Conservation (phyloP, 1,140 invertebrate genomes). For the Drosophila punjabiensis region DNA sequence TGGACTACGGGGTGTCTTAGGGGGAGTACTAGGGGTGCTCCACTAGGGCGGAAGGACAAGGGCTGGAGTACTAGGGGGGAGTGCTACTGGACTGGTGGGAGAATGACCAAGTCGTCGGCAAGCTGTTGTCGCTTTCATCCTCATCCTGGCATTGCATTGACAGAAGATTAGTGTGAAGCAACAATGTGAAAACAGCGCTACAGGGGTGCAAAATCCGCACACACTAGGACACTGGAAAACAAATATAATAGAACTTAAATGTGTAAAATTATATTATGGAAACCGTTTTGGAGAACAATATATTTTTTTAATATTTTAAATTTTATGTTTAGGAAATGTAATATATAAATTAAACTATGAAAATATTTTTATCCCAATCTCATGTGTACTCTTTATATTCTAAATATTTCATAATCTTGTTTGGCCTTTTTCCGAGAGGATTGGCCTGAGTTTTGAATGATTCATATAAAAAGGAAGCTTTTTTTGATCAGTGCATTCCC, state of each 20-base stretch:
- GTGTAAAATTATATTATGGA: too few species aligned
- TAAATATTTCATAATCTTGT: background rate
- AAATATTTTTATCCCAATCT: too few species aligned
- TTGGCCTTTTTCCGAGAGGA: background rate
- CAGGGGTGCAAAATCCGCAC: conserved; percentile 46
- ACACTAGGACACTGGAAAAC: conserved; percentile 12
- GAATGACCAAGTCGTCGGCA: conserved; percentile 58
- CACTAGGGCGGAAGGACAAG: background rate
- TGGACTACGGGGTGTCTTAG: background rate
- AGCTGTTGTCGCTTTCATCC: conserved; percentile 80
- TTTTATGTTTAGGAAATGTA: background rate
- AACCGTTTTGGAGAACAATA: background rate
- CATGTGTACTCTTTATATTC: too few species aligned
- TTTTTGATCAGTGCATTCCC: background rate
- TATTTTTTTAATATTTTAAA: background rate
- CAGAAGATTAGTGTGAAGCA: conserved; percentile 82
- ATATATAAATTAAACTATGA: background rate
- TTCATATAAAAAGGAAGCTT: too few species aligned
- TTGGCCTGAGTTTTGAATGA: too few species aligned
- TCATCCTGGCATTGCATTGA: conserved; percentile 75
- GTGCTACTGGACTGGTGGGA: conserved; percentile 24
- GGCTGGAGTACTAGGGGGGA: conserved; percentile 33
- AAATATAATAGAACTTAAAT: background rate
- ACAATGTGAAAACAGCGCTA: conserved; percentile 81
- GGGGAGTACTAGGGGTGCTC: background rate